Conservation (phyloP, 2,113 vertebrate genomes). For the Tychaedon coryphoeus region DNA sequence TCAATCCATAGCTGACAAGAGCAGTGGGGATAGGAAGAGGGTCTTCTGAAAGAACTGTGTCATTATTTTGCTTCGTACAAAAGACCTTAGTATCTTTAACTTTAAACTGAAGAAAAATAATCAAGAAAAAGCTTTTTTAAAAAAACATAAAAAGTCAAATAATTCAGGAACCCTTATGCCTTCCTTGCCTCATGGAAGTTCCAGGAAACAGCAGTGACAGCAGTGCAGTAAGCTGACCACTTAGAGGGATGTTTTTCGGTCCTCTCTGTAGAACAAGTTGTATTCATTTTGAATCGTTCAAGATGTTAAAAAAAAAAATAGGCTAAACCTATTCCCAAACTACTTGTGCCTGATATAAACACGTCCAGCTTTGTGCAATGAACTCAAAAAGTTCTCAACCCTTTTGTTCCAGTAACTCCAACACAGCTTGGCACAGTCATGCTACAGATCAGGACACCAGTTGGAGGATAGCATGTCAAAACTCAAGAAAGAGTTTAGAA, state of each 20-base stretch:
- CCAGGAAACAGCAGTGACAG: neutral
- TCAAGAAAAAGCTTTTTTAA: neutral
- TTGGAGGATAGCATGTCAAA: accelerated
- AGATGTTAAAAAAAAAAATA: neutral
- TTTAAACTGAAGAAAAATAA: neutral
- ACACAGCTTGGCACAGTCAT: accelerated
- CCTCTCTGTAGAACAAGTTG: neutral
- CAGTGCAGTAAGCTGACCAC: neutral
- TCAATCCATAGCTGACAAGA: neutral
- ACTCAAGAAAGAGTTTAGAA: neutral
- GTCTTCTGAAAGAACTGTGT: neutral
- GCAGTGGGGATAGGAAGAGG: neutral
- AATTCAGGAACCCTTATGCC: neutral
- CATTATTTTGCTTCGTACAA: neutral
- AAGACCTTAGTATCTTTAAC: neutral
- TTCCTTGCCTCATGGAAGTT: neutral
- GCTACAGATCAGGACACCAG: neutral
- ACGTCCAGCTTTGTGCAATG: neutral
- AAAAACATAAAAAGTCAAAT: neutral
- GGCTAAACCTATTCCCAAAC: neutral
- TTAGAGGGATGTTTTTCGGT: neutral
- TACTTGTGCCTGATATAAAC: neutral
- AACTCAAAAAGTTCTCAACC: neutral
- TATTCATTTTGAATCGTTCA: neutral
- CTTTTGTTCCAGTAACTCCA: neutral